A percentile compares a stretch with the other conserved stretches of the same genome.
Conservation (phyloP, 2,888 invertebrate species). For the Calameuta filiformis region DNA sequence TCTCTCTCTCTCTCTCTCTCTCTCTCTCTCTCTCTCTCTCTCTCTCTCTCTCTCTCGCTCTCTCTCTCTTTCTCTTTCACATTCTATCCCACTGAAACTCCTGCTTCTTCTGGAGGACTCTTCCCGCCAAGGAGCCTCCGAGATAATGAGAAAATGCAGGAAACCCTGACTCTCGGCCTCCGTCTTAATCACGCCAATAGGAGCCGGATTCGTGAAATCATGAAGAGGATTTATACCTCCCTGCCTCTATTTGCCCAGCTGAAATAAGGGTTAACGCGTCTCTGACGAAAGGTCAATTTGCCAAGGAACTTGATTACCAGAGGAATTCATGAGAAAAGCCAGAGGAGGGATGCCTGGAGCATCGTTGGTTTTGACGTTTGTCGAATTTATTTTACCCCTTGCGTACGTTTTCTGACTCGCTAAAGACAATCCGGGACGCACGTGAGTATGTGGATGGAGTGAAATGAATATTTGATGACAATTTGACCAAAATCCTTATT, state of each 20-base stretch:
- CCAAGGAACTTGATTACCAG: constrained; percentile 5
- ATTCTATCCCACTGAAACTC: constrained; percentile 3
- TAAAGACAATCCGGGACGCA: too few relatives aligned
- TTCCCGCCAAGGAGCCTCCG: constrained; percentile 8
- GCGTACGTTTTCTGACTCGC: too few relatives aligned
- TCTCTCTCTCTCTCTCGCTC: not conserved
- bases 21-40: not conserved
- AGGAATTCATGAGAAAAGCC: not conserved
- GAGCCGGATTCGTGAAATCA: constrained; percentile 37
- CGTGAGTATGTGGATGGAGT: too few relatives aligned
- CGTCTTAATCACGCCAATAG: constrained; percentile 43
- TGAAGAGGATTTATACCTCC: constrained; percentile 32
- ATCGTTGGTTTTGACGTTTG: too few relatives aligned
- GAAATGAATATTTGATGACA: too few relatives aligned
- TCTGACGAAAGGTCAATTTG: constrained; percentile 5
- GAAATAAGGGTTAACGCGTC: constrained; percentile 1
- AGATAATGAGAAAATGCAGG: constrained; percentile 53
- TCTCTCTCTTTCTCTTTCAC: constrained; percentile 7
- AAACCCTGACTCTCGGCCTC: constrained; percentile 29
- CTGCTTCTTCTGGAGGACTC: constrained; percentile 12
- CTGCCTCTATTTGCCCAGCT: constrained; percentile 26
- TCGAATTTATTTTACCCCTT: too few relatives aligned
- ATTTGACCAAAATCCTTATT: too few relatives aligned
- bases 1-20: too few relatives aligned
- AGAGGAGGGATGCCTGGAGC: too few relatives aligned